Percentiles rank a stretch among this genome's conserved stretches.
Evolutionary conservation across 2,113 vertebrate genomes (phyloP).

Genomic region (Ibidorhyncha struthersii): DNA sequence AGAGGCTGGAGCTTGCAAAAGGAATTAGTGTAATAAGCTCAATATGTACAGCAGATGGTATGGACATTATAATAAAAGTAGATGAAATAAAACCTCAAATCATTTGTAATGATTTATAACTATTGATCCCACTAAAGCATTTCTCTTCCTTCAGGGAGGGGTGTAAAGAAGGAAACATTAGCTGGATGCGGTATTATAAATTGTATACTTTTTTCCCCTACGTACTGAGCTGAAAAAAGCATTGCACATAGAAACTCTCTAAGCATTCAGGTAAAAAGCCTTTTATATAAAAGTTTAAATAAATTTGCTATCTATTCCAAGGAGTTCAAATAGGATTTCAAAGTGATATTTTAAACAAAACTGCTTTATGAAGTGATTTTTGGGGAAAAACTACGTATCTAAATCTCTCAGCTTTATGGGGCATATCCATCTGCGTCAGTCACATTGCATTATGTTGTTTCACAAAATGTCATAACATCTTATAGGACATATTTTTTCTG

Average conservation of each 20-base stretch:
- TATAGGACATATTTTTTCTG: conserved; percentile 18
- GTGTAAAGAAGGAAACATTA: not conserved
- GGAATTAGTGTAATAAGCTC: conserved; percentile 51
- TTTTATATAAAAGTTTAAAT: conserved; percentile 31
- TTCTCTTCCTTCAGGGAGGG: conserved; percentile 17
- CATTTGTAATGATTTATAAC: conserved; percentile 11
- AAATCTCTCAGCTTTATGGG: conserved; percentile 32
- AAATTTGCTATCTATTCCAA: conserved; percentile 21
- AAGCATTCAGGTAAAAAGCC: not conserved
- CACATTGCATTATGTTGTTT: conserved; percentile 44
- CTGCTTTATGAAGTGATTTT: not conserved
- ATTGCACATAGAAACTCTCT: not conserved
- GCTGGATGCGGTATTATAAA: not conserved
- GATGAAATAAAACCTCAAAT: conserved; percentile 54
- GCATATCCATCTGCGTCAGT: conserved; percentile 46
- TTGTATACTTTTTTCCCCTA: not conserved
- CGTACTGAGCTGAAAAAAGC: not conserved
- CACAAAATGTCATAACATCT: conserved; percentile 46
- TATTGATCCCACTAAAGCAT: conserved; percentile 50
- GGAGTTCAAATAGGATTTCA: conserved; percentile 14
- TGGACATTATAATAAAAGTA: conserved; percentile 27
- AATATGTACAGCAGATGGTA: conserved; percentile 52
- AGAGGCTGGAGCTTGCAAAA: not conserved
- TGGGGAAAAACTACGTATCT: not conserved
- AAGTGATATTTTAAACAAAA: conserved; percentile 36